Conservation (phyloP, 2,888 invertebrate genomes). For the Lissonota sp. region DNA sequence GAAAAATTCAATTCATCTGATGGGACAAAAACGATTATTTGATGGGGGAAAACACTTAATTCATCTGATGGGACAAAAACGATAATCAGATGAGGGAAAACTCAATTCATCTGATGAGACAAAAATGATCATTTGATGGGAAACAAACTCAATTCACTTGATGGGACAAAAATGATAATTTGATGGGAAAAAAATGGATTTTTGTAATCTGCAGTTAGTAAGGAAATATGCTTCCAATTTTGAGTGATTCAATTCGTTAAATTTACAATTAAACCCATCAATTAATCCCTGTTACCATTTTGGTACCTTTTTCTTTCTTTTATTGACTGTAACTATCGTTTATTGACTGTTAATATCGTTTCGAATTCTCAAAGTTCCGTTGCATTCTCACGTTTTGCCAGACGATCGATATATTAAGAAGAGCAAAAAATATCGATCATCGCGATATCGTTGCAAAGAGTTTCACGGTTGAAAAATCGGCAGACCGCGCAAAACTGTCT, state of each 20-base stretch:
- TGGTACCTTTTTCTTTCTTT: not conserved
- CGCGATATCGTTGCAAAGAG: slow-evolving; percentile 12
- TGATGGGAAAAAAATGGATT: not conserved
- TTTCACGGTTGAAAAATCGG: not conserved
- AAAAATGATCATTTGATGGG: too few relatives aligned
- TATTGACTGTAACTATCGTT: not conserved
- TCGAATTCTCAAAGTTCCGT: not conserved
- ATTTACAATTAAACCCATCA: not conserved
- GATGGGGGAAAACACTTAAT: too few relatives aligned
- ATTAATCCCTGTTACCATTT: not conserved
- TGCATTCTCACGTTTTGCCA: not conserved
- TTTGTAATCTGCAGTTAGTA: not conserved
- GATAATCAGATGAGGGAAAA: too few relatives aligned
- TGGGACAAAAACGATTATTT: too few relatives aligned
- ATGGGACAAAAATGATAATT: too few relatives aligned
- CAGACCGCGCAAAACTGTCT: slow-evolving; percentile 24
- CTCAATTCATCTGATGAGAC: too few relatives aligned
- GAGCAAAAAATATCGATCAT: slow-evolving; percentile 29
- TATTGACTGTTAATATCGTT: not conserved
- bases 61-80: too few relatives aligned
- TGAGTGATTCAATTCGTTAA: not conserved
- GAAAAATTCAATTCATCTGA: too few relatives aligned
- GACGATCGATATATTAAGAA: slow-evolving; percentile 15
- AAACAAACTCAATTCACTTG: too few relatives aligned
- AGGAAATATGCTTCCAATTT: not conserved